phyloP scores from a whole-genome alignment of 2,797 vertebrate species.

The Crocodylus rhombifer region DNA sequence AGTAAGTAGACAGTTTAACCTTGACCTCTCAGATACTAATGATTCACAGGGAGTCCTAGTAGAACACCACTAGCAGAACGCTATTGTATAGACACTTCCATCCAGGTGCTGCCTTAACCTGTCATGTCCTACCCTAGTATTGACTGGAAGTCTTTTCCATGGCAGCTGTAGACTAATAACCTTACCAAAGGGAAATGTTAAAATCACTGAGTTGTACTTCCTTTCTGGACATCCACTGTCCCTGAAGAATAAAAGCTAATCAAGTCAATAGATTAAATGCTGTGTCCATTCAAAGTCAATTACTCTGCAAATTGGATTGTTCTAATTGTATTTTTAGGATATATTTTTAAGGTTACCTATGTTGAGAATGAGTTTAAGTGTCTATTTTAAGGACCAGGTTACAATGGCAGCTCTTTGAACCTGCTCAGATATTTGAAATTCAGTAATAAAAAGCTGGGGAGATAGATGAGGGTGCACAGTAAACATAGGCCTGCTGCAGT shows the following conservation, averaged over 20 bases:
- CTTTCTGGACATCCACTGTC: not conserved
- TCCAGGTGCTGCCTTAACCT: not conserved
- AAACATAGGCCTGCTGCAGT: not conserved
- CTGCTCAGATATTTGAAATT: not conserved
- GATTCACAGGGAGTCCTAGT: not conserved
- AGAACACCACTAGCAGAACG: not conserved
- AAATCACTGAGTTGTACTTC: not conserved
- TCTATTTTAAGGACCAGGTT: not conserved
- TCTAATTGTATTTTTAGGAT: not conserved
- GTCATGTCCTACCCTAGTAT: not conserved
- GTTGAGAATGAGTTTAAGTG: not conserved
- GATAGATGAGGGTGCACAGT: not conserved
- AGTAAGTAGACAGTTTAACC: not conserved
- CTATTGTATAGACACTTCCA: rapidly evolving
- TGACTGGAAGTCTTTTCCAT: not conserved
- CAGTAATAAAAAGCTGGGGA: not conserved
- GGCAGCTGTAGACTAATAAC: not conserved
- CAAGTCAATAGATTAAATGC: not conserved
- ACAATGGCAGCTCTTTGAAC: not conserved
- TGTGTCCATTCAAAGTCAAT: not conserved
- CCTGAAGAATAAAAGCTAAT: not conserved
- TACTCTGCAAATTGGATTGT: not conserved
- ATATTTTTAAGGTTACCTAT: not conserved
- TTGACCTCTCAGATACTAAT: not conserved
- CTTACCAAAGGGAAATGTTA: not conserved